Evolutionary conservation across 1,140 invertebrate genomes (phyloP).

Genomic region (Drosophila pandora): DNA sequence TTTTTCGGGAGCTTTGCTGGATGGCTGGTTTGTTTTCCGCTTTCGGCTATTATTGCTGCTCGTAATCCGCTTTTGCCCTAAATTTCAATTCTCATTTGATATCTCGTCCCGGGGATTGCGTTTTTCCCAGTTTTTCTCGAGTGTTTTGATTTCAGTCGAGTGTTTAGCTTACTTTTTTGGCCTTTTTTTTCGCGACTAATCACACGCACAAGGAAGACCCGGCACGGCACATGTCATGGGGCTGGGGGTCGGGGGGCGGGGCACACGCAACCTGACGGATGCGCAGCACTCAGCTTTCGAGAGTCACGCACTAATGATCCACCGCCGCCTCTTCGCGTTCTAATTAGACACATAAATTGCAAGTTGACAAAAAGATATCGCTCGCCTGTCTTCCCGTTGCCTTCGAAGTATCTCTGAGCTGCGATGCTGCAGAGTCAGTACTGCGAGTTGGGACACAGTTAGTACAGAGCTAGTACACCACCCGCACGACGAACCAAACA

Average conservation of each 20-base stretch:
- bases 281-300: constrained; percentile 34
- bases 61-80: constrained; percentile 76
- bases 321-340: constrained; percentile 14
- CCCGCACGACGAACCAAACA: constrained; percentile 57
- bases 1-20: neutral
- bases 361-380: constrained; percentile 28
- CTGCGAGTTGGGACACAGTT: neutral
- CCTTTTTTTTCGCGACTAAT: constrained; percentile 7
- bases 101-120: constrained; percentile 19
- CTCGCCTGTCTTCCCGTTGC: constrained; percentile 4
- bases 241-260: constrained; percentile 3
- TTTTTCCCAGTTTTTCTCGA: constrained; percentile 30
- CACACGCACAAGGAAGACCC: constrained; percentile 11
- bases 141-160: constrained; percentile 49
- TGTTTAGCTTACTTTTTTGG: constrained; percentile 30
- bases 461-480: neutral
- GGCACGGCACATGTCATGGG: neutral
- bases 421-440: constrained; percentile 18
- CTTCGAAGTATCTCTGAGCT: constrained; percentile 1
- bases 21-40: constrained; percentile 32
- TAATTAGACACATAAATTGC: constrained; percentile 54
- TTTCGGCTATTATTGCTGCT: constrained; percentile 44
- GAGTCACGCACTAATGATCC: constrained; percentile 40
- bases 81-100: constrained; percentile 73
- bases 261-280: constrained; percentile 39